Base-by-base conservation (phyloP, 2,888 invertebrate genomes). In the Scotopteryx bipunctaria region DNA sequence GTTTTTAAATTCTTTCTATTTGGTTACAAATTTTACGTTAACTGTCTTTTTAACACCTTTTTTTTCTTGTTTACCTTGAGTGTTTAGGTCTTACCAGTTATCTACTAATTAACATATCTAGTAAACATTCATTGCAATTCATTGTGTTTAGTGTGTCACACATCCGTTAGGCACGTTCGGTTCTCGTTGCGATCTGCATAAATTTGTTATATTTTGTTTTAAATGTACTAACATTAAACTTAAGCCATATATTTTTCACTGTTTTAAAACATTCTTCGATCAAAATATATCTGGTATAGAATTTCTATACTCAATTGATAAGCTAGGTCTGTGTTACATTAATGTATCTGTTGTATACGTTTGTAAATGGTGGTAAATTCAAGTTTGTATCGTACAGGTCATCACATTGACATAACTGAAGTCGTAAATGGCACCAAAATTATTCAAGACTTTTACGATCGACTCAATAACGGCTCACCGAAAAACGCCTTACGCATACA, bases 141-240 rank as follows among this genome's bases (percentile, higher is more conserved):
- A 49, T 52, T 50, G 54, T 59, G 49, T 61, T 63, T 47, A 61
- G 48, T 62, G 54, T 66, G 67, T 61, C 71, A 67, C 52, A 49
- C 41, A 46, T 68, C 72, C 67, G 72, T 71, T 71, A 67, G 11
- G 49, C 48, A 58, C 66, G 56, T 67, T 67, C 66, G 50, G 37
- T 46, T 44, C 27, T 67, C 67, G 71, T 63, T 47, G 54, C 32
- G 37, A 45, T 48, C 21, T 42, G 38, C 44, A 50, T 56, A 53
- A 31, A 53, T 53, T 61, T 53, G 32, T 49, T 52, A 45, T 32
- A 17, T 29, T 36, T 27, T 27, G 27, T n/a, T n/a, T n/a, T n/a
- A n/a, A n/a, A n/a, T n/a, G n/a, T n/a, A n/a, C n/a, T n/a, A n/a
- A n/a, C n/a, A n/a, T n/a, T n/a, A n/a, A n/a, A n/a, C n/a, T n/a